Conservation (phyloP, 64 coral and sea anemone species). For the Actinia tenebrosa region DNA sequence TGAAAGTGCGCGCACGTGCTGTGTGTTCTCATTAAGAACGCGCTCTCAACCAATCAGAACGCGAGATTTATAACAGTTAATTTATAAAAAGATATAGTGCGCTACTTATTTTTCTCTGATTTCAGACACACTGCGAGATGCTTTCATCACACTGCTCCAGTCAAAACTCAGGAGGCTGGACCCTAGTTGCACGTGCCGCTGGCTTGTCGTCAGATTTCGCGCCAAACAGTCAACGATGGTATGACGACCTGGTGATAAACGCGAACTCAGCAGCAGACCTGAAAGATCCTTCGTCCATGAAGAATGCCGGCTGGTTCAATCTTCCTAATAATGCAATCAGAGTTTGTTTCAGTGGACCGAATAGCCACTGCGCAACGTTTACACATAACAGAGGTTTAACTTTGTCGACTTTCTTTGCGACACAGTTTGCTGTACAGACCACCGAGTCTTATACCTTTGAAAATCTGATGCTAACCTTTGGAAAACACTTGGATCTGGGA, state of each 20-base stretch:
- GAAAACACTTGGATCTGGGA: conserved; percentile 83
- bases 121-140: conserved; percentile 88
- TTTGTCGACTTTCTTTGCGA: conserved; percentile 67
- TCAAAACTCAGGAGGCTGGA: conserved; percentile 82
- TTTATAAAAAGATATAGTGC: no score
- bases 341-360: conserved; percentile 92
- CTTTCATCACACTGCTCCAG: conserved; percentile 37
- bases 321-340: conserved; percentile 54
- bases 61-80: no score
- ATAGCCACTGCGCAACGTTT: conserved; percentile 83
- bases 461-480: conserved; percentile 80
- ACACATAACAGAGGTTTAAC: conserved; percentile 67
- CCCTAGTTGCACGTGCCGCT: conserved; percentile 75
- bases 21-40: no score
- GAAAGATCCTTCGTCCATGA: conserved; percentile 77
- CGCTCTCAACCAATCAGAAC: no score
- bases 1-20: no score
- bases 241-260: conserved; percentile 70
- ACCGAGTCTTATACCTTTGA: conserved; percentile 82
- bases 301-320: conserved; percentile 90
- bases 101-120: background rate
- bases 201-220: conserved; percentile 85
- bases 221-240: conserved; percentile 82
- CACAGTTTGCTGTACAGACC: conserved; percentile 83
- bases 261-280: conserved; percentile 76